Conservation (phyloP, 2,888 invertebrate genomes). For the Drosophila planitibia region DNA sequence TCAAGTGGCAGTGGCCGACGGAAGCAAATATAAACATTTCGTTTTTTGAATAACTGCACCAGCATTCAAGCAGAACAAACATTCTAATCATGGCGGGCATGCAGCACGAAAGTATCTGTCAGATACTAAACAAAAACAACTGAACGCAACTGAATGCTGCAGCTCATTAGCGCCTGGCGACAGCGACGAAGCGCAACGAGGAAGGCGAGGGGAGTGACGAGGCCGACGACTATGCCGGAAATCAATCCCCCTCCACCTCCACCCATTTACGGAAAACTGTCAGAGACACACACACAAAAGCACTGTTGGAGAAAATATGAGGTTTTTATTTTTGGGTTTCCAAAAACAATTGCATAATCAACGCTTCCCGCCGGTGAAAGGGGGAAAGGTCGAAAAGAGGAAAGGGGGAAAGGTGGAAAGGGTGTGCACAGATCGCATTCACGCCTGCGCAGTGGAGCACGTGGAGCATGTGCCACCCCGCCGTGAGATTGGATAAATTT, state of each 20-base stretch:
- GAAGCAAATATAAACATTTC: constrained; percentile 49
- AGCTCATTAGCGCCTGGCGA: constrained; percentile 77
- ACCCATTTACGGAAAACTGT: constrained; percentile 32
- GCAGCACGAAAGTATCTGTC: constrained; percentile 65
- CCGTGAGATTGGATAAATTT: constrained; percentile 35
- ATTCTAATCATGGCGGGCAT: constrained; percentile 68
- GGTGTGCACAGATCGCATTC: constrained; percentile 35
- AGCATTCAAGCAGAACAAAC: constrained; percentile 75
- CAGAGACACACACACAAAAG: constrained; percentile 20
- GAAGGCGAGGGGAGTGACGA: constrained; percentile 16
- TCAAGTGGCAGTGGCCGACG: constrained; percentile 10
- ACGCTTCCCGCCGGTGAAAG: constrained; percentile 16
- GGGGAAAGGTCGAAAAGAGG: constrained; percentile 3
- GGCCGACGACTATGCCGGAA: constrained; percentile 64
- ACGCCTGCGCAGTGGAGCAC: constrained; percentile 67
- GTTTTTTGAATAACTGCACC: constrained; percentile 33
- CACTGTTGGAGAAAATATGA: constrained; percentile 52
- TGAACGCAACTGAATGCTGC: constrained; percentile 58
- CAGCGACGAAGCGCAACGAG: constrained; percentile 72
- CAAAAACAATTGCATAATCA: constrained; percentile 57
- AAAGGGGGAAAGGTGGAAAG: not conserved
- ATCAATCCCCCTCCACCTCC: constrained; percentile 55
- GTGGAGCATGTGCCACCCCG: not conserved
- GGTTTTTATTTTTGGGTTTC: constrained; percentile 50
- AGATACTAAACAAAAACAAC: constrained; percentile 52